A percentile compares a stretch with the other conserved stretches of the same genome.
These are phyloP conservation scores for Penelope pileata DNA, from an alignment of 2,113 vertebrate genomes.

Conservation along the genomic window DNA sequence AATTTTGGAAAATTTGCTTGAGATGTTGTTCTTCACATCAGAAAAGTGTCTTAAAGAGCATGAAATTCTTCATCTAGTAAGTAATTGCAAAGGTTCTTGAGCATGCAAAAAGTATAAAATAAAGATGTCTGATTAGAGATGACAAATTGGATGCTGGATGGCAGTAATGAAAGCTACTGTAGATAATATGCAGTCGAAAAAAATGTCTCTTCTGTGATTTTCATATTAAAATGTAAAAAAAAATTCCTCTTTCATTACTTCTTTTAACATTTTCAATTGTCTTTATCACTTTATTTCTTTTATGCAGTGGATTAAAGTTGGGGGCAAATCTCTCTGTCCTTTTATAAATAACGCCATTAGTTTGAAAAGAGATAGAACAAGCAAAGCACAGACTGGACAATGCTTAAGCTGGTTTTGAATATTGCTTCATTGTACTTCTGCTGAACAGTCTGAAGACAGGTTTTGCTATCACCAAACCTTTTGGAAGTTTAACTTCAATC, in stretches of 20 bases:
- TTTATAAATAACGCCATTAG: not conserved
- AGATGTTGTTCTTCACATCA: not conserved
- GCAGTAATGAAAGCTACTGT: not conserved
- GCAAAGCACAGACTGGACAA: not conserved
- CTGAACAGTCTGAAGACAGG: not conserved
- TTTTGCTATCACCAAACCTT: not conserved
- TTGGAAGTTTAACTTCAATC: not conserved
- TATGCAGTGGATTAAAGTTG: not conserved
- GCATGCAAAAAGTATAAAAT: conserved; percentile 27
- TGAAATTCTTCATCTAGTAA: not conserved
- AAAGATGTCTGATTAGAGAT: conserved; percentile 19
- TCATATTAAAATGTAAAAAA: not conserved
- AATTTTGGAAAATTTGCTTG: conserved; percentile 32
- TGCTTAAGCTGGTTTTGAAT: not conserved
- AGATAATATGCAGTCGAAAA: not conserved
- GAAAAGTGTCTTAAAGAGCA: conserved; percentile 13
- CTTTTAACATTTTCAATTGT: not conserved
- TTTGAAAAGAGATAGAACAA: not conserved
- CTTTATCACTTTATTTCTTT: not conserved
- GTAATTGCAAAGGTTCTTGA: conserved; percentile 1
- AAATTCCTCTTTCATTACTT: not conserved
- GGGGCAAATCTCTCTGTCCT: not conserved
- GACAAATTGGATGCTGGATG: not conserved
- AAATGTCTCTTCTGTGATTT: not conserved
- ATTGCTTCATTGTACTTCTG: not conserved